Base-by-base conservation (phyloP, 1,140 invertebrate genomes). In the Sweltsa coloradensis region DNA sequence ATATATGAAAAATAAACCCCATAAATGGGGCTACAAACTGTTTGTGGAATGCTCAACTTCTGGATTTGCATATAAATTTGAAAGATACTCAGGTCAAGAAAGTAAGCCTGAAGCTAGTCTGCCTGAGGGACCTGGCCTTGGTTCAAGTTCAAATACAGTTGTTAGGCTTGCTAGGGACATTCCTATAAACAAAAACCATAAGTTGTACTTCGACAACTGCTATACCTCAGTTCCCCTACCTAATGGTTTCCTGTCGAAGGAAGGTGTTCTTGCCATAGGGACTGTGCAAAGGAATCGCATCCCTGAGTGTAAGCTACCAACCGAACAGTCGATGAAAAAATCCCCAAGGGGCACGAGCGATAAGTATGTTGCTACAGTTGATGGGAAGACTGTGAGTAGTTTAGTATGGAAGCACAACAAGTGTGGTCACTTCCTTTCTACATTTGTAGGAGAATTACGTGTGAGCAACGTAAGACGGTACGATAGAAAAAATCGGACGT, bases 331-430 rank as follows among this genome's bases (percentile, higher is more conserved):
- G 4, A 37, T 37, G 36, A 37, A 37, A 22, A 37, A 37, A 22
- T 4, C 23, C 16, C 36, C 36, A 19, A 16, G 36, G 7, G 5
- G 36, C 18, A n/a, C n/a, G 23, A 37, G 18, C 5, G 36, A 37
- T 19, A 22, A 37, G 36, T 37, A 37, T 11, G 5, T 37, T 5
- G 36, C 16, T 19, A 37, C 18, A 16, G 23, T 37, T 5, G 36
- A 37, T 22, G 23, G n/a, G 18, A 22, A 19, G 18, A 22, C 18
- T 5, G 36, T 37, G n/a, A 19, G 5, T 5, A 37, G 23, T 37
- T 5, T 37, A 11, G 36, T 4, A 5, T 63, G 61, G 58, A 59
- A 59, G 51, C 58, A 63, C 49, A 64, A 61, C 40, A 63, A 62
- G 54, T 41, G 55, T 47, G 58, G 64, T 14, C 59, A 39, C 19